phyloP scores from a whole-genome alignment of 2,113 vertebrate genomes.

The Urocynchramus pylzowi region DNA sequence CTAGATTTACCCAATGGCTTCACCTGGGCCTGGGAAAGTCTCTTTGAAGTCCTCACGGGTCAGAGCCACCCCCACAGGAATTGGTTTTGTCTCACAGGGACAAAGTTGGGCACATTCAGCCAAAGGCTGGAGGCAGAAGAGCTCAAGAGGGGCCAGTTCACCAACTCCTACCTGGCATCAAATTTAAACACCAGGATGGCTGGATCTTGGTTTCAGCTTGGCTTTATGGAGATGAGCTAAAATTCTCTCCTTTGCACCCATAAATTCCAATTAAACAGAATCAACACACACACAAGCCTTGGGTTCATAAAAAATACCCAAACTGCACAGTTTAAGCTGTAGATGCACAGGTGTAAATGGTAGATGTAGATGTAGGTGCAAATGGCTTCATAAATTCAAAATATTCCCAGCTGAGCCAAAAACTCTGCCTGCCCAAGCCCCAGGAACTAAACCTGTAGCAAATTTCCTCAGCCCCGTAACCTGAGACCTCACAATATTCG shows the following conservation, averaged over 20 bases:
- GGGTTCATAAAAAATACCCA: not conserved
- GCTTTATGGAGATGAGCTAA: not conserved
- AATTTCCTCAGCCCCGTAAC: not conserved
- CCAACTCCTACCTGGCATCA: not conserved
- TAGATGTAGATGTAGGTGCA: too few relatives aligned
- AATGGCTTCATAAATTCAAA: not conserved
- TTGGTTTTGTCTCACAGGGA: not conserved
- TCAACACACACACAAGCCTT: not conserved
- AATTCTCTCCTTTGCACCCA: not conserved
- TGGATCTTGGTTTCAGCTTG: not conserved
- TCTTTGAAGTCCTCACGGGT: not conserved
- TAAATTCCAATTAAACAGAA: not conserved
- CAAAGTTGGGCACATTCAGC: not conserved
- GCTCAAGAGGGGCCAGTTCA: not conserved
- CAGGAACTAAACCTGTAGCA: not conserved
- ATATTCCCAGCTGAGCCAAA: not conserved
- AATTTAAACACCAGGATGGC: not conserved
- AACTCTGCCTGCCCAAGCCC: not conserved
- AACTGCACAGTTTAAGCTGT: not conserved
- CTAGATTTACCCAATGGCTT: rapidly evolving
- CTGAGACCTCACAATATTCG: not conserved
- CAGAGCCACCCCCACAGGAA: not conserved
- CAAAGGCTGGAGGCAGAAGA: not conserved
- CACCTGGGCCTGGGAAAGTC: not conserved
- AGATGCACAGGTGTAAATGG: too few relatives aligned